Evolutionary conservation across 2,888 invertebrate species (phyloP), one percentile per base, ranked within the genome.

Genomic region (Drosophila greeni): DNA sequence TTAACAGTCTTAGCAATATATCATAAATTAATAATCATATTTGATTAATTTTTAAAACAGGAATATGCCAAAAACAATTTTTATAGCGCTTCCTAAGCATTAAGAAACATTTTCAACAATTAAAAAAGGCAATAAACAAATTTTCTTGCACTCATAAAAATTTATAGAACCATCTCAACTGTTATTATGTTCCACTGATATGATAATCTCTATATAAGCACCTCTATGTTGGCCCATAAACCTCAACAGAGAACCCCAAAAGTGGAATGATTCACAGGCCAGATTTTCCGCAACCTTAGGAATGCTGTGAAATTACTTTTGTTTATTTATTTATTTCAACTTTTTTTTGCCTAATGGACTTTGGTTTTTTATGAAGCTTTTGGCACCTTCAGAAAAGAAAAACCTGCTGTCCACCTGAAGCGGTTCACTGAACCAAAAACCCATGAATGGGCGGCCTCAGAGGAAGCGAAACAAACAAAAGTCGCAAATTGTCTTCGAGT

Each of bases 401-500:
- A 48, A 47, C 54, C 37, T 52, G 62, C 52, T 61, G 61, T 33
- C 64, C 48, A 48, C 29, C 5, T 29, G 51, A 24, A 14, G 45
- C 29, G 49, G 70, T 70, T 70, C 58, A 66, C 33, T 55, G 66
- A 66, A 66, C 72, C 23, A 52, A 49, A 37, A 36, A 52, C 55
- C 57, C 70, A 54, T 83, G 74, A 78, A 81, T 83, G 76, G 66
- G 48, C 14, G 48, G 39, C 29, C 39, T 52, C 37, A 37, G 58
- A 75, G 78, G 73, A 82, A 84, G 64, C 69, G 48, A 74, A 65
- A 34, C 68, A 74, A 80, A 85, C 82, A 83, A 85, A 70, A 75
- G 78, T 73, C 37, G 81, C 85, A 85, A 85, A 85, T 84, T 85
- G 82, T 84, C 72, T 59, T 42, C 56, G 20, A 48, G 45, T 39